Base-by-base conservation (phyloP, 2,888 invertebrate species). In the Scaeva pyrastri region DNA sequence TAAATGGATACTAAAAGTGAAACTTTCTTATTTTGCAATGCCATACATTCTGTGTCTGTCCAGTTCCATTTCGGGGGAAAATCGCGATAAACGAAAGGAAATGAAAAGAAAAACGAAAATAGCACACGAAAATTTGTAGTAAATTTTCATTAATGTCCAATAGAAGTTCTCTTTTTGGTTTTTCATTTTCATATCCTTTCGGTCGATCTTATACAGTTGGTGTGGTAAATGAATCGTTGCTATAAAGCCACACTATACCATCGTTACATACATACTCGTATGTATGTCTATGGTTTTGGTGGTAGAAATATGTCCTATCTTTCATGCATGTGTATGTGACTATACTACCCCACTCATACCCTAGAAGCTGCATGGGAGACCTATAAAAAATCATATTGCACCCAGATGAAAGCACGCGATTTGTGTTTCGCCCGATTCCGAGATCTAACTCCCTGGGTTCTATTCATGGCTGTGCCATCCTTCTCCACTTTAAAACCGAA, bases 141-240 rank as follows among this genome's bases (percentile, higher is more conserved):
- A 89, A 89, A 90, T 90, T 89, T 88, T 90, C 89, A 89, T 90
- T 89, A 89, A 88, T 88, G 88, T 89, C 88, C 88, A 89, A 88
- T 88, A 88, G 88, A 89, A 89, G 88, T 89, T 31, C 8, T 31
- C 8, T 31, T 31, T 31, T 31, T 31, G 6, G 5, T 31, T 88
- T 88, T 88, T 78, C 87, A 88, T 88, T 89, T 88, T 88, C n/a
- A 83, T 88, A 88, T 88, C 88, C 86, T 71, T 84, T 56, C 75
- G 70, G 26, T 62, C 41, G 43, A 71, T 52, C 68, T 60, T 31
- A 31, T 31, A 31, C 1, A 31, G 31, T 31, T 7, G 31, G 6
- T 3, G 48, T 72, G 52, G 70, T 70, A 74, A 82, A 66, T 41
- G 64, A 82, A 82, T 82, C 66, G 64, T 66, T 74, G 19, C 66